These are phyloP conservation scores for Bradypodion pumilum DNA, from an alignment of 2,797 vertebrate genomes.

Conservation along the genomic window DNA sequence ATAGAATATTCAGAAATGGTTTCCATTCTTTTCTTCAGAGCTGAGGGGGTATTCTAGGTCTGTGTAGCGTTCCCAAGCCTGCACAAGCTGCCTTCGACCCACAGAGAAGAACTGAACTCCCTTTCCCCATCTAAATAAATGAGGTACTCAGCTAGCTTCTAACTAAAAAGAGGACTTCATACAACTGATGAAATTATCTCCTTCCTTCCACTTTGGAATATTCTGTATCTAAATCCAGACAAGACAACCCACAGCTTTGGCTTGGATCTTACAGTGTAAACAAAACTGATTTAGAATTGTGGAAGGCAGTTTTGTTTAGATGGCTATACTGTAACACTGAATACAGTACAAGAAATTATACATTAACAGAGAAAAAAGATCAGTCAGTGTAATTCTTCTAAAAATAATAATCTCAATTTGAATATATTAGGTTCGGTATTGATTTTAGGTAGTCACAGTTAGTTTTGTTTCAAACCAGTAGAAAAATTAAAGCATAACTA, in stretches of 20 bases:
- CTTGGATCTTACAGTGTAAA: not conserved
- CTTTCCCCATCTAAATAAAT: no score
- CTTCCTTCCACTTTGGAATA: not conserved
- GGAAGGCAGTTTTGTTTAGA: not conserved
- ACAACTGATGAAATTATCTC: not conserved
- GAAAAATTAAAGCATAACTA: not conserved
- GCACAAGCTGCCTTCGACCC: no score
- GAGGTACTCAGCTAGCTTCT: no score
- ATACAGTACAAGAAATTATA: not conserved
- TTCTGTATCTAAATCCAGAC: not conserved
- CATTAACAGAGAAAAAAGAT: not conserved
- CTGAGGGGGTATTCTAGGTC: no score
- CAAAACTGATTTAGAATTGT: not conserved
- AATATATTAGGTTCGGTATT: not conserved
- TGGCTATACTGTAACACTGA: not conserved
- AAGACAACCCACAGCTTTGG: not conserved
- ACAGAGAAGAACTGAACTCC: no score
- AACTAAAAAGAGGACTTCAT: not conserved
- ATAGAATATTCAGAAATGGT: no score
- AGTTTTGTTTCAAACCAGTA: not conserved
- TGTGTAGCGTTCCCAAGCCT: no score
- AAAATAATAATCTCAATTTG: not conserved
- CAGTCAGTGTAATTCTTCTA: not conserved
- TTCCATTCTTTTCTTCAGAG: no score
- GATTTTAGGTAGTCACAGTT: not conserved